These are phyloP conservation scores for Scophthalmus maximus DNA, from an alignment of 2,113 vertebrate genomes.

Conservation along the genomic window DNA sequence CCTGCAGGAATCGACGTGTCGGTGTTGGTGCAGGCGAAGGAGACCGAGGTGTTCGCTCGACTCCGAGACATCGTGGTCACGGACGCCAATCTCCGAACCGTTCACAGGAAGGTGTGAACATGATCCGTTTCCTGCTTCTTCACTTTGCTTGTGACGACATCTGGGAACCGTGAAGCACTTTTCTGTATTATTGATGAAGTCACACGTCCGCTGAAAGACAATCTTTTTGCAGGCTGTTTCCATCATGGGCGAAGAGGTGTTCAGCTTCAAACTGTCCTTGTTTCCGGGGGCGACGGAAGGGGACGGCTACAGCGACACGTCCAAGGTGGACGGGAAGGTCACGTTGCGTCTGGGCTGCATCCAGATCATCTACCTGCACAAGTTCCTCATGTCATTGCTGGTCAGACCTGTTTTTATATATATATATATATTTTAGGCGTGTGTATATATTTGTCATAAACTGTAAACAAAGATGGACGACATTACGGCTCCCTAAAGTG, in stretches of 20 bases:
- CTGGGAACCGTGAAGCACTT: no score
- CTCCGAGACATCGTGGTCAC: conserved; percentile 91
- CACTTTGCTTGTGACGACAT: no score
- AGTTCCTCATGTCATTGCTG: conserved; percentile 92
- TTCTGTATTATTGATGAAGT: no score
- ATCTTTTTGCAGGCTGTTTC: conserved; percentile 87
- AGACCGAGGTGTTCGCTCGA: conserved; percentile 88
- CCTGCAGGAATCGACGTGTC: conserved; percentile 89
- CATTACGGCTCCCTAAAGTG: no score
- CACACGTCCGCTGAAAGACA: not conserved
- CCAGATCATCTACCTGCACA: conserved; percentile 93
- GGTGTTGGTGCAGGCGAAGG: conserved; percentile 85
- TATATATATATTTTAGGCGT: not conserved
- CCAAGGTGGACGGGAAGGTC: conserved; percentile 90
- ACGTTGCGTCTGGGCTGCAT: conserved; percentile 93
- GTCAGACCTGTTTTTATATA: conserved; percentile 77
- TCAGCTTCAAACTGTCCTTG: conserved; percentile 90
- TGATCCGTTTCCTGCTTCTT: not conserved
- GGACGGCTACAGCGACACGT: conserved; percentile 88
- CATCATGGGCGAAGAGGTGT: conserved; percentile 95
- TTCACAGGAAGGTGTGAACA: conserved; percentile 89
- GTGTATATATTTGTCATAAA: no score
- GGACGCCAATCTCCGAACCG: conserved; percentile 88
- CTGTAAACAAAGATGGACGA: no score
- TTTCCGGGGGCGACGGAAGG: conserved; percentile 90